Evolutionary conservation across 2,888 invertebrate genomes (phyloP).

Genomic region (Sminthurinus aureus): DNA sequence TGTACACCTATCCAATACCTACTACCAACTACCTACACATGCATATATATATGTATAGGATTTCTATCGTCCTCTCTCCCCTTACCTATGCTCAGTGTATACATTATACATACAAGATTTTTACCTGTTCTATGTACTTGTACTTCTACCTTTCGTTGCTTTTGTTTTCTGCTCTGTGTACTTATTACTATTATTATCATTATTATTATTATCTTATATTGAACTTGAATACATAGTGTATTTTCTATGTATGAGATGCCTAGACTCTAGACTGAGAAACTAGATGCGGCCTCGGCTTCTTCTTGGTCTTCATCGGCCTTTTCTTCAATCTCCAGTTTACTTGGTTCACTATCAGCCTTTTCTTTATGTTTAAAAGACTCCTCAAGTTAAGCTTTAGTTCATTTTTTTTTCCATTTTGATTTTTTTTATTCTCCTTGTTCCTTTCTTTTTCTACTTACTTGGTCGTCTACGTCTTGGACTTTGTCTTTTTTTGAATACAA

Average conservation of each 20-base stretch:
- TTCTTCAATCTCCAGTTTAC: background rate
- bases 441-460: conserved; percentile 8
- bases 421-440: background rate
- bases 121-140: background rate
- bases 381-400: background rate
- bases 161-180: no score
- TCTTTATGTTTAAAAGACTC: conserved; percentile 13
- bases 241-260: background rate
- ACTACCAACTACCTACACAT: background rate
- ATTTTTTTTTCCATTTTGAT: conserved; percentile 3
- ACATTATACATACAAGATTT: background rate
- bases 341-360: background rate
- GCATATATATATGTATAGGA: background rate
- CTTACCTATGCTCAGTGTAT: background rate
- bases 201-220: no score
- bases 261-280: background rate
- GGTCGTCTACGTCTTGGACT: background rate
- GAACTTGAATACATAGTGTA: background rate
- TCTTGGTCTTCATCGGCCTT: background rate
- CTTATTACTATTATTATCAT: no score
- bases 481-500: background rate
- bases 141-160: no score
- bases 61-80: background rate
- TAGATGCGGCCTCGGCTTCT: background rate
- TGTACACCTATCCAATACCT: background rate